Base-by-base conservation (phyloP, 2,797 vertebrate genomes). In the Moxostoma hubbsi region DNA sequence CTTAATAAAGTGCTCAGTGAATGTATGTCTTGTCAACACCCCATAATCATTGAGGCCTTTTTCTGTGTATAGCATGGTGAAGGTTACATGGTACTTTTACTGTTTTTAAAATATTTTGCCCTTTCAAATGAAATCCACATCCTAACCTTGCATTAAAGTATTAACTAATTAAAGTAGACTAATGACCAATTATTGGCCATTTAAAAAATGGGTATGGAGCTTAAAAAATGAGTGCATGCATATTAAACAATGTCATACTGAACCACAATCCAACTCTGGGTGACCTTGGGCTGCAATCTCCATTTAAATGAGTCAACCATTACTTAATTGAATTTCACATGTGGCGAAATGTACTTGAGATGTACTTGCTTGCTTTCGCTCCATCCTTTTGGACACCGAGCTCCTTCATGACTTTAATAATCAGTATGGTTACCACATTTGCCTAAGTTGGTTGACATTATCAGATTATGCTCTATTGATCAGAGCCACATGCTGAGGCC, bases 401-500 rank as follows among this genome's bases (percentile, higher is more conserved):
- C 63, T 81, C 62, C 81, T 81, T 83, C 81, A 82, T 85, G 83
- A 82, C 82, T 80, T 84, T 83, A 81, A 85, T 84, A 85, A 85
- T 84, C 82, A 79, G 80, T 68, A 65, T 74, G 78, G 69, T 85
- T 82, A 80, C 82, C 79, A 84, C 83, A 80, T 78, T 82, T 82
- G 83, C 77, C 67, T 86, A 80, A 83, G 81, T 82, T 81, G 81
- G 80, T 81, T 78, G 81, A 84, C 81, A 73, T 83, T 81, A 87
- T 86, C 83, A 77, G 80, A 86, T 87, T 84, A 87, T 65, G 55
- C 67, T 18, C 68, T 74, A 61, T 79, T 83, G 83, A 87, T 84
- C 81, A 79, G 77, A 83, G 76, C 86, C 85, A 85, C 86, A 86
- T 86, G 82, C 71, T 75, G 68, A 73, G 73, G 58, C 7, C 36